Evolutionary conservation across 2,888 invertebrate species (phyloP), one percentile per base, ranked within the genome.

Genomic region (Cenopis cana): DNA sequence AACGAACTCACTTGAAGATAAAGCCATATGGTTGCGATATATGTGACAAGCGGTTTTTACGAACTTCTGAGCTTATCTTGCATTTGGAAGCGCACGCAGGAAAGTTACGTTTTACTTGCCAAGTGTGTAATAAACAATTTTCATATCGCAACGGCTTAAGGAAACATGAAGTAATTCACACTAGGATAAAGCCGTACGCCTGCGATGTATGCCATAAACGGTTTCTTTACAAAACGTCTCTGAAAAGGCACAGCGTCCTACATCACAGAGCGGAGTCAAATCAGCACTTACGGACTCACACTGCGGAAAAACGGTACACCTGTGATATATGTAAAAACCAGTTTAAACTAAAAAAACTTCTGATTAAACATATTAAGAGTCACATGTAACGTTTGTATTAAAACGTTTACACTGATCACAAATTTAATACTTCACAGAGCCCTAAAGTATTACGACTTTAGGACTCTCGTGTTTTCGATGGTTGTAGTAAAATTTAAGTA

Each of bases 111-210:
- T 61, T 29, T 17, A 11, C n/a, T 2, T 61, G 61, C 17, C 49
- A 50, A 50, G 17, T 17, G 11, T 61, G 61, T 17, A 17, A 49
- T 6, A 29, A 61, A 18, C 29, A 49, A 11, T 49, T 61, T 49
- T 24, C 54, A 24, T 11, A 12, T 14, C 10, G 20, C n/a, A 33
- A 9, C 0, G 8, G 29, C 9, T 50, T 61, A 17, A 11, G 3
- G 10, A 10, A 6, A 10, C 50, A 62, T 36, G 50, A 12, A n/a
- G 6, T 3, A 14, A 17, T 17, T 33, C 62, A 52, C 62, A 62
- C 24, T 4, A 29, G n/a, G 10, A 8, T 9, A n/a, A 46, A 3
- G 14, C 24, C 24, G 0, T 24, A 24, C n/a, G 12, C 18, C 12
- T 59, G 38, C 38, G 11, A 3, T 9, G 18, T 38, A 11, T 38